Evolutionary conservation across 2,113 vertebrate species (phyloP), one percentile per base, ranked within the genome.

Genomic region (Sphyrna mokarran): DNA sequence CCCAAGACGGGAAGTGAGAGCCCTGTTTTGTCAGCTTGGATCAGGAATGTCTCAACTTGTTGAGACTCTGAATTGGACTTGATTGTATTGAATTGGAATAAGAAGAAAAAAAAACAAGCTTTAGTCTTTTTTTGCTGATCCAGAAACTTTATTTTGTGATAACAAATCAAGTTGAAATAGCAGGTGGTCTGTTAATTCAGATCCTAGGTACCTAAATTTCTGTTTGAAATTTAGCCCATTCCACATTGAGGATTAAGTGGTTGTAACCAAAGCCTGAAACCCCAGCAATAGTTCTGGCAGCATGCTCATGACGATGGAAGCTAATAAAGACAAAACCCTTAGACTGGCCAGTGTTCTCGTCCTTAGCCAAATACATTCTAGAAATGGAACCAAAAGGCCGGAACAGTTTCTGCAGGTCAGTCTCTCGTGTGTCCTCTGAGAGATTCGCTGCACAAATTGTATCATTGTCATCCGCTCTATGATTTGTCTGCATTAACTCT

Each of bases 281-380:
- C 0, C 98, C 99, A 0, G 98, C 98, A 0, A 99, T 99, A 95
- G 99, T 99, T 0, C 99, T 97, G 0, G 99, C 98, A 0, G 99
- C 99, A 0, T 99, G 99, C 97, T 99, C 99, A 0, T 99, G 98
- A 6, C 99, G 98, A 96, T 99, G 99, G 97, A 99, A 99, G 96
- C 99, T 99, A 97, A 99, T 99, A 96, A 99, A 99, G 63, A 99
- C 99, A 2, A 99, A 99, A 33, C 99, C 99, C 99, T 99, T 99
- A 66, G 99, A 99, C 97, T 99, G 99, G 40, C 99, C 99, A 0
- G 99, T 99, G 96, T 98, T 99, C 97, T 99, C 99, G 97, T 99
- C 99, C 97, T 99, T 99, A 68, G 99, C 99, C 97, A 99, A 96
- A 95, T 99, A 99, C 96, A 99, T 99, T 95, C 99, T 98, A 0